Conservation (phyloP, 2,113 vertebrate species). For the Ariopsis seemanni region DNA sequence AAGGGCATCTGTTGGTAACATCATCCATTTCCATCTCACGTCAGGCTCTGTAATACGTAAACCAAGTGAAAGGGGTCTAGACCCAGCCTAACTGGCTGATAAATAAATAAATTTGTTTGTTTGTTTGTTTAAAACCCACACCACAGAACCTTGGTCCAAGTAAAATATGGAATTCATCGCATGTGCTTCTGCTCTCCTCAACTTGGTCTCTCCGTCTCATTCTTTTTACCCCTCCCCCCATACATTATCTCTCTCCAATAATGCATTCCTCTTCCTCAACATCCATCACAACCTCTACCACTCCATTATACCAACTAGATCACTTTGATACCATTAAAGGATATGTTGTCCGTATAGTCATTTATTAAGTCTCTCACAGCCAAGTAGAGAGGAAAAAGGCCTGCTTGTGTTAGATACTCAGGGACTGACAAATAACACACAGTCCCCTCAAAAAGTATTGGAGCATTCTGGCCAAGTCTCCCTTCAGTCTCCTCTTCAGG, state of each 20-base stretch:
- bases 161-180: conserved; percentile 67
- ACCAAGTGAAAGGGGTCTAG: conserved; percentile 8
- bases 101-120: background rate
- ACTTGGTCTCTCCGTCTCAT: conserved; percentile 33
- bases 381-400: background rate
- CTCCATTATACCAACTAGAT: background rate
- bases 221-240: conserved; percentile 24
- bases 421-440: background rate
- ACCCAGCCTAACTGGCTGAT: conserved; percentile 3
- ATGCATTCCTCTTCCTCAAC: background rate
- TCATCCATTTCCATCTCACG: conserved; percentile 19
- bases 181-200: conserved; percentile 60
- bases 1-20: conserved; percentile 48
- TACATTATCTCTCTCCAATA: background rate
- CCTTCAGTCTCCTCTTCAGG: background rate
- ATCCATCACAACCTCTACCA: background rate
- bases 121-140: too few relatives aligned
- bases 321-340: background rate
- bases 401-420: background rate
- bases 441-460: background rate
- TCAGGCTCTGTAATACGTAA: conserved; percentile 3
- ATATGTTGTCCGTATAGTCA: background rate
- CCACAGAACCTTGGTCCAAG: conserved; percentile 58
- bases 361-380: background rate
- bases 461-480: background rate